These are phyloP conservation scores for Rhagonycha fulva DNA, from an alignment of 2,888 invertebrate species.

Conservation along the genomic window DNA sequence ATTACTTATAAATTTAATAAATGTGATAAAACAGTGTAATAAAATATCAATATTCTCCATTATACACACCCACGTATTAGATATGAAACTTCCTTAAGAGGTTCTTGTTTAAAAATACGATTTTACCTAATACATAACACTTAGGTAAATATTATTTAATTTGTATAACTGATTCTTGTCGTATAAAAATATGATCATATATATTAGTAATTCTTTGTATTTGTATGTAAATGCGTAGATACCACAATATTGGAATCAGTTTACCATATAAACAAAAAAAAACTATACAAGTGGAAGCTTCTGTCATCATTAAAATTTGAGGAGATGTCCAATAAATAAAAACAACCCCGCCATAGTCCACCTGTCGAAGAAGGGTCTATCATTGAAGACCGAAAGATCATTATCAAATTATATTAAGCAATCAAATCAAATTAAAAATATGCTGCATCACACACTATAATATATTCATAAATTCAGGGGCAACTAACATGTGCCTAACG, in stretches of 20 bases:
- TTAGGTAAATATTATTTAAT: neutral
- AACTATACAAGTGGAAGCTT: neutral
- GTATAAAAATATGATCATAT: too few species aligned
- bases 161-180: too few species aligned
- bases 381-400: constrained; percentile 33
- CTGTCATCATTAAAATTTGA: constrained; percentile 4
- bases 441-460: constrained; percentile 49
- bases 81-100: neutral
- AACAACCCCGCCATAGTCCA: constrained; percentile 38
- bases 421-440: constrained; percentile 50
- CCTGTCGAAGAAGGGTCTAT: constrained; percentile 37
- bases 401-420: constrained; percentile 51
- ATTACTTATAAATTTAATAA: neutral
- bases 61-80: neutral
- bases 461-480: constrained; percentile 42
- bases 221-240: neutral
- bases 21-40: neutral
- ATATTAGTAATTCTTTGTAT: neutral
- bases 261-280: neutral
- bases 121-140: neutral
- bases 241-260: neutral
- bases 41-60: neutral
- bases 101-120: too few species aligned
- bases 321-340: constrained; percentile 19
- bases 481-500: constrained; percentile 49